Percentiles rank a stretch among this genome's conserved stretches.
Evolutionary conservation across 2,888 invertebrate genomes (phyloP).

Genomic region (Temnothorax unifasciatus): DNA sequence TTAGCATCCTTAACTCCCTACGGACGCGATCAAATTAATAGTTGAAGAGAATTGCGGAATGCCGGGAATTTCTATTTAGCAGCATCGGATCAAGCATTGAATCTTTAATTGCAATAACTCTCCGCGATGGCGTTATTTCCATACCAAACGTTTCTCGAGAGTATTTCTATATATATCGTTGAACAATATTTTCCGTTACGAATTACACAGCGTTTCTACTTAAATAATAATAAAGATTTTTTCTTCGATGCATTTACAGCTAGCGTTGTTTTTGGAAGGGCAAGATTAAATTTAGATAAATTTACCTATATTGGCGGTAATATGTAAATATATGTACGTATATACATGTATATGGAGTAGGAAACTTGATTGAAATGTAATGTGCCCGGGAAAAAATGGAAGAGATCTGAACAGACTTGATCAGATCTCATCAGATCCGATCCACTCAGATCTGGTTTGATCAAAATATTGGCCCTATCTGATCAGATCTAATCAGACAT

Average conservation of each 20-base stretch:
- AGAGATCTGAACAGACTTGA: too few species aligned
- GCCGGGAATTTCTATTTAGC: slow-evolving; percentile 26
- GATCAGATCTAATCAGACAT: too few species aligned
- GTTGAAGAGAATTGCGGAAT: slow-evolving; percentile 42
- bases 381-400: too few species aligned
- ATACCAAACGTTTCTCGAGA: neutral
- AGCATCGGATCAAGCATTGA: neutral
- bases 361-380: slow-evolving; percentile 39
- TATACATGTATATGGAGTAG: neutral
- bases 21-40: slow-evolving; percentile 62
- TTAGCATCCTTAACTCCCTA: neutral
- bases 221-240: neutral
- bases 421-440: too few species aligned
- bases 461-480: too few species aligned
- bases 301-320: too few species aligned
- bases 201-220: neutral
- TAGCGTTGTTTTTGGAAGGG: neutral
- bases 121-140: neutral
- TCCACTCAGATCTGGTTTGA: too few species aligned
- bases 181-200: neutral
- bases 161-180: neutral
- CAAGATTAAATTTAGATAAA: neutral
- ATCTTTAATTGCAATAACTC: slow-evolving; percentile 16
- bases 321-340: too few species aligned
- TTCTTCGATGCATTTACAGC: neutral